These are phyloP conservation scores for Vanessa tameamea DNA, from an alignment of 1,140 invertebrate species.

Conservation along the genomic window DNA sequence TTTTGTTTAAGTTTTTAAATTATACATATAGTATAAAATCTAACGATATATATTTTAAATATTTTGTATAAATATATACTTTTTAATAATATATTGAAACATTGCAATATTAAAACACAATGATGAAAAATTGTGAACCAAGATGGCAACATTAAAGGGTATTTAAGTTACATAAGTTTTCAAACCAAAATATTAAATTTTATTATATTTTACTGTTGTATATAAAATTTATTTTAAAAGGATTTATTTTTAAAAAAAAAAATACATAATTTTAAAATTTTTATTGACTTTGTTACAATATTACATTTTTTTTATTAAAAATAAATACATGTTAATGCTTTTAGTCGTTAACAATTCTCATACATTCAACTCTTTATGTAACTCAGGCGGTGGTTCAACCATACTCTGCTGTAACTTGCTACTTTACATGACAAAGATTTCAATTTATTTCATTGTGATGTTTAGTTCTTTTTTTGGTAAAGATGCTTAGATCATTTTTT, in stretches of 20 bases:
- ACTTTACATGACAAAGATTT: no score
- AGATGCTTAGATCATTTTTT: neutral
- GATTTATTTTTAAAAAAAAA: slow-evolving; percentile 3
- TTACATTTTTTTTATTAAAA: slow-evolving; percentile 42
- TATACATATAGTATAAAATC: no score
- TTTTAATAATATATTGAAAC: no score
- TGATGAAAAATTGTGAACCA: no score
- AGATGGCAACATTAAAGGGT: no score
- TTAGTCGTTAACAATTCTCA: neutral
- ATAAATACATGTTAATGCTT: slow-evolving; percentile 48
- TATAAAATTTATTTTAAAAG: neutral
- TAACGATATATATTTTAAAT: no score
- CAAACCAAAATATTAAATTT: neutral
- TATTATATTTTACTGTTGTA: neutral
- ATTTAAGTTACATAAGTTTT: no score
- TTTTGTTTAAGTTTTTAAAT: neutral
- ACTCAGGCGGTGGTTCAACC: neutral
- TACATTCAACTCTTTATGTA: neutral
- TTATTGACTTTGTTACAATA: slow-evolving; percentile 48
- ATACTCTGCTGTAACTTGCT: no score
- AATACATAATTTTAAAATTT: slow-evolving; percentile 28
- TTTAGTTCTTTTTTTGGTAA: no score
- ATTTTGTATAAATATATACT: no score
- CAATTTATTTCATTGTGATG: no score
- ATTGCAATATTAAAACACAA: no score